Base-by-base conservation (phyloP, 1,140 invertebrate species). In the Formica exsecta region DNA sequence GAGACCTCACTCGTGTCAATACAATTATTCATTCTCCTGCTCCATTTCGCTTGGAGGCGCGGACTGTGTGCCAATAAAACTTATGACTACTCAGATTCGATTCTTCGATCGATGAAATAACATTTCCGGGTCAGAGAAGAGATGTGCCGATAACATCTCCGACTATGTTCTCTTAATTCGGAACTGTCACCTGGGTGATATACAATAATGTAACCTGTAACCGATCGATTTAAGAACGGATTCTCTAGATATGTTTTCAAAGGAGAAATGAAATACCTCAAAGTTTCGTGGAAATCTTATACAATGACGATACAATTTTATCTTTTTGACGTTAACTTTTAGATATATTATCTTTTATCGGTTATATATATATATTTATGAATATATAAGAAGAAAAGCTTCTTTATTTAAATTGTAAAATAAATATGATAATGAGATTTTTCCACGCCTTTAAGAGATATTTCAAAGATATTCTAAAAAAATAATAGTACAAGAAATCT, bases 21-120 rank as follows among this genome's bases (percentile, higher is more conserved):
- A 73, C 81, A 85, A 89, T 89, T 89, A 88, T 64, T 87, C 86
- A 84, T 48, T 87, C 86, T 85, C 57, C 11, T 59, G 79, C 36
- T 89, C 68, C 61, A 68, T 79, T 85, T 88, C 5, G 73, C 61
- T 51, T 29, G 66, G n/a, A 62, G 54, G 62, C 36, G 51, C 64
- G 54, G 41, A 64, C 36, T 22, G 29, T 59, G 38, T 44, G 61
- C 57, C 75, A 41, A 86, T 87, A 59, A 88, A 83, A 87, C 61
- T 64, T 80, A 86, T 29, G 83, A 44, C 51, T 86, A 59, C 54
- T 75, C 70, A 51, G 73, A 9, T 16, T 5, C 36, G 77, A 13
- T 25, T 65, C 75, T 51, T 16, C 19, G 79, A 85, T 89, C 83
- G 75, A 62, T 51, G 51, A 71, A 77, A 44, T 57, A 36, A 48